Evolutionary conservation across 2,888 invertebrate genomes (phyloP).

Genomic region (Tiphia femorata): DNA sequence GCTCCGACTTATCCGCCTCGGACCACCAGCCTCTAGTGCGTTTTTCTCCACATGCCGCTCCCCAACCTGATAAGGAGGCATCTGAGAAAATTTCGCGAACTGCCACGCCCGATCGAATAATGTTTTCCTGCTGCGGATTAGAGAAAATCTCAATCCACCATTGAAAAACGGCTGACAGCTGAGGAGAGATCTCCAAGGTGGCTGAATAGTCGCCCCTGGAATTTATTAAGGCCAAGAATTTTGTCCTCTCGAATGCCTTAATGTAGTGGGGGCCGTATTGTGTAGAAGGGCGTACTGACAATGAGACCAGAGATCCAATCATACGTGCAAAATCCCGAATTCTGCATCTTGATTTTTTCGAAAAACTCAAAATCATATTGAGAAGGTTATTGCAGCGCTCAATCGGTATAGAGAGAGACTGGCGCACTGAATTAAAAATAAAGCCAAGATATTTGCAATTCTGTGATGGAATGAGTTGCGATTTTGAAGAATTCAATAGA

Average conservation of each 20-base stretch:
- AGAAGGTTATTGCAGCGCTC: neutral
- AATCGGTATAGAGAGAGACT: neutral
- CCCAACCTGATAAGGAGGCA: slow-evolving; percentile 10
- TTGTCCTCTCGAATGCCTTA: slow-evolving; percentile 1
- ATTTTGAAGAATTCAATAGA: neutral
- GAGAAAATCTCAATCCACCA: too few relatives aligned
- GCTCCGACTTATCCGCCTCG: neutral
- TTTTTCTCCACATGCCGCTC: neutral
- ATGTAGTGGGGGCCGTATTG: neutral
- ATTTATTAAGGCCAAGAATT: slow-evolving; percentile 2
- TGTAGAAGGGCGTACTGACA: neutral
- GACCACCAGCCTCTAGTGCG: slow-evolving; percentile 4
- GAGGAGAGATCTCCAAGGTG: neutral
- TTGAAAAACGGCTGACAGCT: neutral
- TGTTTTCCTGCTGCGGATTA: too few relatives aligned
- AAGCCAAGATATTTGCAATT: slow-evolving; percentile 8
- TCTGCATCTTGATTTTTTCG: neutral
- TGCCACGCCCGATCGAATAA: neutral
- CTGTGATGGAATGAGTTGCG: neutral
- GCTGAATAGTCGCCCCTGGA: neutral
- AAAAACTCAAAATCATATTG: neutral
- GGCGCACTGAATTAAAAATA: neutral
- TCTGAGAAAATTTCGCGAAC: slow-evolving; percentile 5
- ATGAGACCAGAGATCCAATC: neutral
- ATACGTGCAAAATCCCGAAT: slow-evolving; percentile 7